Evolutionary conservation across 1,140 invertebrate species (phyloP).

Genomic region (Metopolophium dirhodum): DNA sequence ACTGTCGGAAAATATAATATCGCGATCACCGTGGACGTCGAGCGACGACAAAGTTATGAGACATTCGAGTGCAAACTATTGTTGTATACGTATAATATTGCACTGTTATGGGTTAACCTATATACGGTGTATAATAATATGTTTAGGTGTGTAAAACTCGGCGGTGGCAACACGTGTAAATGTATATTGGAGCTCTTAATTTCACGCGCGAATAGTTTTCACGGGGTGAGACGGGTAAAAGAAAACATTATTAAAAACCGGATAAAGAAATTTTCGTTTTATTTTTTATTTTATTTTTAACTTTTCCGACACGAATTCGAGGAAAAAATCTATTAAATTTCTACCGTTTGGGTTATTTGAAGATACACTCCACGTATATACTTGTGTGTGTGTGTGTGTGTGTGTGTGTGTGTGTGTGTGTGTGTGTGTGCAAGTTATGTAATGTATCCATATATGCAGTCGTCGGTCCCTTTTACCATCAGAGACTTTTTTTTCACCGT

Average conservation of each 20-base stretch:
- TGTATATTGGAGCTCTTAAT: neutral
- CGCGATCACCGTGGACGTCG: neutral
- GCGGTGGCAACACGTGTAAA: neutral
- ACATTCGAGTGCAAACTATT: neutral
- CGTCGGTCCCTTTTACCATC: neutral
- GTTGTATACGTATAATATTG: neutral
- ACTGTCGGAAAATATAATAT: neutral
- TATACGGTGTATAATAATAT: neutral
- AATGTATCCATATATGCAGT: neutral
- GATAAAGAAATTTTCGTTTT: neutral
- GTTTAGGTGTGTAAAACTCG: neutral
- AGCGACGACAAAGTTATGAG: neutral
- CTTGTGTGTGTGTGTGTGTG: neutral
- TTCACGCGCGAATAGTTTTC: constrained; percentile 29
- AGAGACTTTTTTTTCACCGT: neutral
- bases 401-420: neutral
- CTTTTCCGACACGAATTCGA: neutral
- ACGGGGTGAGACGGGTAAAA: neutral
- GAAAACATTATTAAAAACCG: constrained; percentile 18
- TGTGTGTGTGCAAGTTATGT: neutral
- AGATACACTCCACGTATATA: neutral
- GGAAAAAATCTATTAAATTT: neutral
- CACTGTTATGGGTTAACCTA: neutral
- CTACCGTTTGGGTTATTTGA: neutral
- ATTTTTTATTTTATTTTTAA: neutral